Evolutionary conservation across 2,797 vertebrate genomes (phyloP).

Genomic region (Lepidocolaptes lacrymiger): DNA sequence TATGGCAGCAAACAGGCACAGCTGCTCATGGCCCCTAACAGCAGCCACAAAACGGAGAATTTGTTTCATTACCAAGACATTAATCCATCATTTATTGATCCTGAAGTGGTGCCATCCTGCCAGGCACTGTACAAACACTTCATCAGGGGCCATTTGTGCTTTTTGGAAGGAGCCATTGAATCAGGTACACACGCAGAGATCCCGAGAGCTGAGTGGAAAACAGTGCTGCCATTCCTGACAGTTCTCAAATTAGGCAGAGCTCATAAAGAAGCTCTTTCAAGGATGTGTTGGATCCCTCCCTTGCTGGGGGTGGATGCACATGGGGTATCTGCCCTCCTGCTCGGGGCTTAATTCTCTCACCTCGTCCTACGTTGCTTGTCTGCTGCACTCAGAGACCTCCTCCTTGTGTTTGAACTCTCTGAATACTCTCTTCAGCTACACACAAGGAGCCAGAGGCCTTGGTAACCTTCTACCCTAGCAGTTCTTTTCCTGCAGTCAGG

Average conservation of each 20-base stretch:
- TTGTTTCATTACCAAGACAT: neutral
- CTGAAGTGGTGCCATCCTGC: neutral
- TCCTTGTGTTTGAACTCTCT: conserved; percentile 37
- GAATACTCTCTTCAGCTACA: conserved; percentile 37
- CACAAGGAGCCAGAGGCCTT: neutral
- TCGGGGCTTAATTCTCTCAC: conserved; percentile 1
- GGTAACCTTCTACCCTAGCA: conserved; percentile 1
- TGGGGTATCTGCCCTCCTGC: neutral
- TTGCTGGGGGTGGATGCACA: neutral
- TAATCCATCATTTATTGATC: neutral
- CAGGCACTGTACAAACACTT: neutral
- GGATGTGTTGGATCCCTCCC: neutral
- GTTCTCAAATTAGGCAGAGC: conserved; percentile 3
- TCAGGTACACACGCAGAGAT: neutral
- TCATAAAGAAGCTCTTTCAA: neutral
- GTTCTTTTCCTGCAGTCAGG: conserved; percentile 9
- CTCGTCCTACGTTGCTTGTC: accelerated
- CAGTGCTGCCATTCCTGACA: neutral
- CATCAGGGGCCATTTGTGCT: accelerated
- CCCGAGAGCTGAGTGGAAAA: neutral
- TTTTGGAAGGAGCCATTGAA: neutral
- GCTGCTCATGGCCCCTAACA: neutral
- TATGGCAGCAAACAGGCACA: neutral
- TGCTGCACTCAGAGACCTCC: neutral
- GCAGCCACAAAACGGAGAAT: neutral